These are phyloP conservation scores for Galleria mellonella DNA, from an alignment of 1,140 invertebrate species.

Conservation along the genomic window DNA sequence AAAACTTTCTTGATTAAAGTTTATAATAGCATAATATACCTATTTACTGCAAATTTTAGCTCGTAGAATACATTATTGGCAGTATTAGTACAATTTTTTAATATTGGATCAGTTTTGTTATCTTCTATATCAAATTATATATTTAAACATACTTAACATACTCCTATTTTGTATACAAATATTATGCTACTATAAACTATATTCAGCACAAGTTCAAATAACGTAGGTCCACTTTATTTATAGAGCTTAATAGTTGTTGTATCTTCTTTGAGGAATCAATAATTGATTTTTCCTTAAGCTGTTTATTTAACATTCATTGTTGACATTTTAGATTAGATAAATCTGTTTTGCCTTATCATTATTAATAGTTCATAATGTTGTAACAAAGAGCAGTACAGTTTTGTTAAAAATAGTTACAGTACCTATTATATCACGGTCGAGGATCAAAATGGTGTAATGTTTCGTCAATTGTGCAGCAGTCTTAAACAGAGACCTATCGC, in stretches of 20 bases:
- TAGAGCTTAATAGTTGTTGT: slow-evolving; percentile 54
- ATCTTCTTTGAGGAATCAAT: slow-evolving; percentile 36
- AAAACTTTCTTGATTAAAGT: slow-evolving; percentile 40
- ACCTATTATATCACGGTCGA: slow-evolving; percentile 41
- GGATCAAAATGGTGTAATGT: slow-evolving; percentile 52
- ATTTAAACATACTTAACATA: neutral
- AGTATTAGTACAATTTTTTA: too few relatives aligned
- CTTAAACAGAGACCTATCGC: slow-evolving; percentile 46
- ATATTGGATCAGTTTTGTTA: too few relatives aligned
- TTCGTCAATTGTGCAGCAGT: slow-evolving; percentile 69
- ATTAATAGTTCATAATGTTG: slow-evolving; percentile 66
- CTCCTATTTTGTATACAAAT: slow-evolving; percentile 20
- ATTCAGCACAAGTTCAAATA: slow-evolving; percentile 70
- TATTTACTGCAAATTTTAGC: neutral
- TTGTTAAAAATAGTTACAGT: slow-evolving; percentile 64
- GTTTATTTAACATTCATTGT: slow-evolving; percentile 71
- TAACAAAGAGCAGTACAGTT: slow-evolving; percentile 64
- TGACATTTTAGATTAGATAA: slow-evolving; percentile 69
- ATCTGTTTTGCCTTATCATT: slow-evolving; percentile 72
- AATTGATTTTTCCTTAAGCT: slow-evolving; percentile 49
- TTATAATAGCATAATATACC: slow-evolving; percentile 46
- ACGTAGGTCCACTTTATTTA: slow-evolving; percentile 67
- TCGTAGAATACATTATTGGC: too few relatives aligned
- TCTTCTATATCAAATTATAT: neutral
- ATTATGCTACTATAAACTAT: slow-evolving; percentile 53